Percentiles rank a stretch among this genome's conserved stretches.
Evolutionary conservation across 2,888 invertebrate species (phyloP).

Genomic region (Limnephilus marmoratus): DNA sequence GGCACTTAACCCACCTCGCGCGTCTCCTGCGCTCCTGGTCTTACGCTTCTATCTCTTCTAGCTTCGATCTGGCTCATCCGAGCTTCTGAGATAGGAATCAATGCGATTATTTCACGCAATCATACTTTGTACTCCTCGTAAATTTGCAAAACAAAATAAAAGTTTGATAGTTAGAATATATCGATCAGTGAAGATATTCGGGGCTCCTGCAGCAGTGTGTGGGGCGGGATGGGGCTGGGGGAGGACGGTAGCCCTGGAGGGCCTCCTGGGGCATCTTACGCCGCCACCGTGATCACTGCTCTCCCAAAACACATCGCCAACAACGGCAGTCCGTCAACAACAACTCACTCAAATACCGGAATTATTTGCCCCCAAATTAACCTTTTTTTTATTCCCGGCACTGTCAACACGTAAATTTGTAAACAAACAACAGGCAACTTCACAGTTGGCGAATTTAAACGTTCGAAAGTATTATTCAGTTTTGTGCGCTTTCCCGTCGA

Average conservation of each 20-base stretch:
- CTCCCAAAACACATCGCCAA: neutral
- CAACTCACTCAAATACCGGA: neutral
- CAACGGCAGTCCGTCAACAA: neutral
- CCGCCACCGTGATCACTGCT: neutral
- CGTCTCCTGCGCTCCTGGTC: neutral
- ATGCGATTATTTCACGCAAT: neutral
- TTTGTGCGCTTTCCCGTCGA: conserved; percentile 6
- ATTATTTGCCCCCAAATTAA: neutral
- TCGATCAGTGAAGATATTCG: neutral
- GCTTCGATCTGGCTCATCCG: neutral
- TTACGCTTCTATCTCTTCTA: neutral
- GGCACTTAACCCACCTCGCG: neutral
- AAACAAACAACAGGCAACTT: neutral
- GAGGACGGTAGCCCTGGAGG: conserved; percentile 14
- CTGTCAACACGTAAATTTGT: conserved; percentile 6
- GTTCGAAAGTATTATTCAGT: conserved; percentile 15
- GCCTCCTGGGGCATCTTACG: conserved; percentile 43
- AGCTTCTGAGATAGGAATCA: neutral
- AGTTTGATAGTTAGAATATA: neutral
- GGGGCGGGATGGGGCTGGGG: conserved; percentile 33
- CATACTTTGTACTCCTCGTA: neutral
- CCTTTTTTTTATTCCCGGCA: neutral
- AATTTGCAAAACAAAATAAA: neutral
- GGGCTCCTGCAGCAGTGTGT: conserved; percentile 21
- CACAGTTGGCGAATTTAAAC: conserved; percentile 6